Base-by-base conservation (phyloP, 2,113 vertebrate species). In the Solenodon paradoxus region DNA sequence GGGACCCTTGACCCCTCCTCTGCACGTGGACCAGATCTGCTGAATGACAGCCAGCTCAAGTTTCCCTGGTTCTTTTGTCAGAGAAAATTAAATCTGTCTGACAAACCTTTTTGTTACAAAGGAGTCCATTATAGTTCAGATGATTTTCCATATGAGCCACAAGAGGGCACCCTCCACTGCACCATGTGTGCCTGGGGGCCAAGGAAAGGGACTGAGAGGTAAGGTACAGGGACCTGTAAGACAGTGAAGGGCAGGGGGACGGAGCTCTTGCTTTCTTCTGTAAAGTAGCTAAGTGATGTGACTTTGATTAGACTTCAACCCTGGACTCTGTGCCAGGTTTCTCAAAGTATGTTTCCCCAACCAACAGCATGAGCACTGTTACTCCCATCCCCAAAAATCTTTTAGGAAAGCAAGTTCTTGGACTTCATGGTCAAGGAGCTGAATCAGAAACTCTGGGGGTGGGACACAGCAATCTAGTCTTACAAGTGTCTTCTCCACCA, bases 71-170 rank as follows among this genome's bases (percentile, higher is more conserved):
- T 69, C 35, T 85, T 94, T 38, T 35, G 20, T 80, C 45, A 57
- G 61, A 13, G 75, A 9, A 16, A 94, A 38, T 57, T 22, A 13
- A 78, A 42, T 91, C 38, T 40, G 20, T 78, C 84, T 5, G 30
- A 59, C 75, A 63, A 66, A n/a, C 30, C n/a, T n/a, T n/a, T 9
- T 49, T 63, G 5, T 42, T 49, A 47, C 80, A 17, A 20, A 68
- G 22, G 0, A 59, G 8, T 20, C 16, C 4, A 0, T 78, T 47
- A 51, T 49, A 40, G 9, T 47, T 82, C 49, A 35, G 35, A 61
- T 93, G 28, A 74, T 92, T 95, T 95, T 75, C 72, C 71, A 35
- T 22, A 2, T 45, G 0, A 49, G 75, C 94, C 97, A 96, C 95
- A 63, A 96, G 96, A 28, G 69, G 93, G 92, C 71, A 69, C 49